A percentile compares a stretch with the other conserved stretches of the same genome.
Conservation (phyloP, 2,888 invertebrate species). For the Drosophila kuntzei region DNA sequence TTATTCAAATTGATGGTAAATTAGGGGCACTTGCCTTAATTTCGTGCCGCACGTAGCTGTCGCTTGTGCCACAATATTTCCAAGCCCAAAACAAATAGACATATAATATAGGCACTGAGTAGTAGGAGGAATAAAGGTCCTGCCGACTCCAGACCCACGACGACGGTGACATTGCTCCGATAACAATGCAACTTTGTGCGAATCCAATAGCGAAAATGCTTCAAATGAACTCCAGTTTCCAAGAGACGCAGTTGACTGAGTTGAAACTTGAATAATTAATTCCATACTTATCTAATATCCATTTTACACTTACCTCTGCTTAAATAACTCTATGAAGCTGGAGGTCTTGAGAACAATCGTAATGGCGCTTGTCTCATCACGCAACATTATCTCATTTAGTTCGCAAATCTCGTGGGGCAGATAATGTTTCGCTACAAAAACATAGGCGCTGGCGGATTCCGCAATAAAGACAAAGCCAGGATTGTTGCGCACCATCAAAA, state of each 20-base stretch:
- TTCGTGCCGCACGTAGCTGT: slow-evolving; percentile 7
- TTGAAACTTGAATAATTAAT: background rate
- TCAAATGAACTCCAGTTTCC: slow-evolving; percentile 81
- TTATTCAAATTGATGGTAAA: slow-evolving; percentile 59
- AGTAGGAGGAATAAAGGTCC: slow-evolving; percentile 82
- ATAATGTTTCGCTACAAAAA: slow-evolving; percentile 74
- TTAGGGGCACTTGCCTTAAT: slow-evolving; percentile 47
- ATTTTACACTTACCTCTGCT: slow-evolving; percentile 36
- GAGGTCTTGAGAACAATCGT: slow-evolving; percentile 70
- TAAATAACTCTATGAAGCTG: slow-evolving; percentile 77
- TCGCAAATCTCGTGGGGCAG: slow-evolving; percentile 83
- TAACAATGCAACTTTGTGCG: slow-evolving; percentile 76
- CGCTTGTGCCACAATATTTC: slow-evolving; percentile 69
- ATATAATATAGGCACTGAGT: slow-evolving; percentile 59
- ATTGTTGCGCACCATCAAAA: slow-evolving; percentile 66
- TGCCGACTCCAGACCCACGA: slow-evolving; percentile 82
- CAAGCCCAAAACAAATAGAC: slow-evolving; percentile 68
- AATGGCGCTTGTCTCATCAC: slow-evolving; percentile 63
- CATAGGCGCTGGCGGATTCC: slow-evolving; percentile 75
- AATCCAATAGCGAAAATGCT: slow-evolving; percentile 76
- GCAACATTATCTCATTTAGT: slow-evolving; percentile 81
- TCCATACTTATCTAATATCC: background rate
- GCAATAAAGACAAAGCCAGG: slow-evolving; percentile 81
- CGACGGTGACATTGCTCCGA: slow-evolving; percentile 70
- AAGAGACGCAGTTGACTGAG: slow-evolving; percentile 73